A percentile compares a stretch with the other conserved stretches of the same genome.
Evolutionary conservation across 2,113 vertebrate species (phyloP).

Genomic region (Rhinolophus sinicus): DNA sequence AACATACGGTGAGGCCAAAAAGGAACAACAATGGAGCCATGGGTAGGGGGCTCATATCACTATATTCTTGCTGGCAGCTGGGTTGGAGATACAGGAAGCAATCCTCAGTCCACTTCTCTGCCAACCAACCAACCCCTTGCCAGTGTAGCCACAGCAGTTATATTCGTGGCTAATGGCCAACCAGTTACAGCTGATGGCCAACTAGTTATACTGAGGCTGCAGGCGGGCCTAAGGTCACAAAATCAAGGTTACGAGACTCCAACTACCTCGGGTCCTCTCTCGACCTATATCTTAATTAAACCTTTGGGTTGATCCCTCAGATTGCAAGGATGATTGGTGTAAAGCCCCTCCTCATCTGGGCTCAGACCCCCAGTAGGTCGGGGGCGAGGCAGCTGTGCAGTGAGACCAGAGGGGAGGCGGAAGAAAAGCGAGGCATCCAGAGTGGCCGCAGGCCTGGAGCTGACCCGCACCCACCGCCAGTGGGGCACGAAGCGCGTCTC

Average conservation of each 20-base stretch:
- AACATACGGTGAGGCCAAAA: too few relatives aligned
- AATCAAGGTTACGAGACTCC: not conserved
- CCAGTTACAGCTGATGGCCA: too few relatives aligned
- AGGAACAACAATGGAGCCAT: too few relatives aligned
- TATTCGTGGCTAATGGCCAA: too few relatives aligned
- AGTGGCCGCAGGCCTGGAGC: rapidly evolving
- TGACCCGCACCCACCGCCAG: rapidly evolving
- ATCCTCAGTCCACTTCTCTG: too few relatives aligned
- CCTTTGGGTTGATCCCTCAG: not conserved
- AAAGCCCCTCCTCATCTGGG: not conserved
- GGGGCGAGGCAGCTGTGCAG: not conserved
- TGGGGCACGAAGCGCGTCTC: rapidly evolving
- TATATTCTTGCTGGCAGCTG: too few relatives aligned
- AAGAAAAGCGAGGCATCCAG: rapidly evolving
- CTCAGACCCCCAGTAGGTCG: not conserved
- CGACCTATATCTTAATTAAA: not conserved
- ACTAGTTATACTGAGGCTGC: not conserved
- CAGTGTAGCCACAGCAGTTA: too few relatives aligned
- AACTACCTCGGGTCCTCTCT: not conserved
- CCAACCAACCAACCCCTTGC: too few relatives aligned
- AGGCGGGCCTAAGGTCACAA: not conserved
- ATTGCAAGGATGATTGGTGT: not conserved
- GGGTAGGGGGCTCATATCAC: too few relatives aligned
- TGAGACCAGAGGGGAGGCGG: rapidly evolving
- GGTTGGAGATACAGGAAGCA: too few relatives aligned